phyloP scores from a whole-genome alignment of 1,140 invertebrate genomes.

The Galleria mellonella region DNA sequence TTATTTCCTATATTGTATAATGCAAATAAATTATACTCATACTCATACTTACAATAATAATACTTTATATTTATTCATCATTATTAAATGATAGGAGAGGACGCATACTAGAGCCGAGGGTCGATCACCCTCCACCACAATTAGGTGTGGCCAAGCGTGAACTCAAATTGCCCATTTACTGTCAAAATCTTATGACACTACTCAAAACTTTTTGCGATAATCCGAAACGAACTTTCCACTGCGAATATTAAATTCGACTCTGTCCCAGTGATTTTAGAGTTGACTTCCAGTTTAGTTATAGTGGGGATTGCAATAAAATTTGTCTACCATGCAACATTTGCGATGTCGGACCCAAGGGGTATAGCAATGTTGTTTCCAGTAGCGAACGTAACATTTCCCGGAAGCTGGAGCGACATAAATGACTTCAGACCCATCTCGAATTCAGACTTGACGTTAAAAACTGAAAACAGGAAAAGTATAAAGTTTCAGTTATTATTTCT shows the following conservation, averaged over 20 bases:
- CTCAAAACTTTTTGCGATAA: constrained; percentile 4
- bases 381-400: neutral
- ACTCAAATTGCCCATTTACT: neutral
- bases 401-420: no score
- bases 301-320: constrained; percentile 2
- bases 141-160: no score
- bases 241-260: neutral
- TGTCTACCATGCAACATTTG: constrained; percentile 3
- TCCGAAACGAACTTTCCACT: neutral
- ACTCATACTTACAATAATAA: neutral
- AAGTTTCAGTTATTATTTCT: no score
- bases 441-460: no score
- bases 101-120: no score
- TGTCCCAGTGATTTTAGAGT: neutral
- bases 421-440: no score
- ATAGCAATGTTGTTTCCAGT: neutral
- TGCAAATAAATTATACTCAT: no score
- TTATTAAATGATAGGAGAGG: neutral
- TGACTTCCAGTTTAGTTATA: neutral
- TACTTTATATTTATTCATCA: neutral
- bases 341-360: neutral
- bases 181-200: constrained; percentile 4
- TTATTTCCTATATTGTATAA: no score
- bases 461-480: no score
- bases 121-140: neutral